Conservation (phyloP, 1,140 invertebrate species). For the Goniozus legneri region DNA sequence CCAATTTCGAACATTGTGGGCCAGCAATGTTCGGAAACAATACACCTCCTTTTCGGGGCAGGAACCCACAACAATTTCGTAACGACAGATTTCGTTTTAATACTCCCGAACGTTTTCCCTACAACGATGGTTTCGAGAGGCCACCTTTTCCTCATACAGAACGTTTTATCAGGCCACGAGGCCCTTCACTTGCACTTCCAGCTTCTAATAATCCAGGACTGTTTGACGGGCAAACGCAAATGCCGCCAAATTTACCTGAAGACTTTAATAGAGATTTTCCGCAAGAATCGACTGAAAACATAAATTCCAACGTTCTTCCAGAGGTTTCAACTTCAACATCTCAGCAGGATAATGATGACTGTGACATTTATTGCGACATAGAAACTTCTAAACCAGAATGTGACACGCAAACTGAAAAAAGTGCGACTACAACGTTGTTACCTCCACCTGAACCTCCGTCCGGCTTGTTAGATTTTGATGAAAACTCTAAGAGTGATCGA, state of each 20-base stretch:
- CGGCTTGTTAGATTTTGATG: conserved; percentile 47
- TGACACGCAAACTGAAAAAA: conserved; percentile 24
- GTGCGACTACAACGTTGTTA: conserved; percentile 24
- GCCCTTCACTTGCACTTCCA: conserved; percentile 1
- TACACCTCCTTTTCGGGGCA: conserved; percentile 41
- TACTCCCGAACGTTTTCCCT: conserved; percentile 22
- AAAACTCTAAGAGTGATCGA: conserved; percentile 53
- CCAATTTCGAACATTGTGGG: conserved; percentile 39
- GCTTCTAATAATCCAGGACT: neutral
- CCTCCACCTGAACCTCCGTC: conserved; percentile 60
- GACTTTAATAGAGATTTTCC: neutral
- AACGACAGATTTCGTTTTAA: conserved; percentile 32
- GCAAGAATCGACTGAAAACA: neutral
- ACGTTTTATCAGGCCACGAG: conserved; percentile 17
- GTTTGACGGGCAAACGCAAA: neutral
- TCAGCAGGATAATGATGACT: conserved; percentile 37
- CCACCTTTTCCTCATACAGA: conserved; percentile 18
- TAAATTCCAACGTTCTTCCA: neutral
- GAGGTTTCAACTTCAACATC: neutral
- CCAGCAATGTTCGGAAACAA: conserved; percentile 33
- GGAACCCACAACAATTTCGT: conserved; percentile 44
- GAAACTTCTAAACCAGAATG: conserved; percentile 32
- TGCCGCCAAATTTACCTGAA: neutral
- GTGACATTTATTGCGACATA: conserved; percentile 48
- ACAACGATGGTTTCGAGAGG: conserved; percentile 15